Conservation (phyloP, 2,888 invertebrate genomes). For the Periphyllus acericola region DNA sequence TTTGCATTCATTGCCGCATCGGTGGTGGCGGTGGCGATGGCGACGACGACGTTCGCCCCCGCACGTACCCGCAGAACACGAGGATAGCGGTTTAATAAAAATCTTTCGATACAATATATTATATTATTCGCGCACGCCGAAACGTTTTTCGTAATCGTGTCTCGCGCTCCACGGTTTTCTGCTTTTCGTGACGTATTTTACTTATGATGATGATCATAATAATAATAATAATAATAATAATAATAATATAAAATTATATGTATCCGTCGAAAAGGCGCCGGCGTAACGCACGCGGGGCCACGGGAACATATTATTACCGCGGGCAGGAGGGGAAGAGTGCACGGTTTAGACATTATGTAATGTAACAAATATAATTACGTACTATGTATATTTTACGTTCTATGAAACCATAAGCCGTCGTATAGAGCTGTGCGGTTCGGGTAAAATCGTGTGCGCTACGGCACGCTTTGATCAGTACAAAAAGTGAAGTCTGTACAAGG, state of each 20-base stretch:
- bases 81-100: neutral
- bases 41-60: neutral
- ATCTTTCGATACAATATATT: neutral
- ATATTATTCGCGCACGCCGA: neutral
- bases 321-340: too few relatives aligned
- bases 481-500: too few relatives aligned
- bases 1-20: slow-evolving; percentile 26
- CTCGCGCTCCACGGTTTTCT: neutral
- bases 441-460: too few relatives aligned
- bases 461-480: too few relatives aligned
- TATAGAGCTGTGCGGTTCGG: too few relatives aligned
- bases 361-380: too few relatives aligned
- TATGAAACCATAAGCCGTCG: too few relatives aligned
- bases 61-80: neutral
- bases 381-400: too few relatives aligned
- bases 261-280: neutral
- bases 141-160: neutral
- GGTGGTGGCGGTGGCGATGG: neutral
- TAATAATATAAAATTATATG: neutral
- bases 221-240: neutral
- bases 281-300: too few relatives aligned
- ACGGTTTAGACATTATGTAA: too few relatives aligned
- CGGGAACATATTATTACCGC: too few relatives aligned
- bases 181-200: neutral
- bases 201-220: neutral